These are phyloP conservation scores for Sebastes oblongus DNA, from an alignment of 2,797 vertebrate genomes.

Conservation along the genomic window DNA sequence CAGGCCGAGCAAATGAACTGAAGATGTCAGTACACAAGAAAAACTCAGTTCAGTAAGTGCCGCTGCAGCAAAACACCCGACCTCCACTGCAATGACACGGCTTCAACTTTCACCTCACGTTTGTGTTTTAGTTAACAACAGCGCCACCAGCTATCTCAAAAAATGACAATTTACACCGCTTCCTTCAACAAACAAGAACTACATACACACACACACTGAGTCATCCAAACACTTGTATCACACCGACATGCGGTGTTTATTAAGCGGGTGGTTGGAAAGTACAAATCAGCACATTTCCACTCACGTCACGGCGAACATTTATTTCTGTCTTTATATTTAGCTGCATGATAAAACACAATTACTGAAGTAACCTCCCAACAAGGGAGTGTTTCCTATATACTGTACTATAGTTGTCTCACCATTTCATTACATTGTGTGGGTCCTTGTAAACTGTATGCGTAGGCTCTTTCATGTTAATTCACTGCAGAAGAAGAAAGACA, in stretches of 20 bases:
- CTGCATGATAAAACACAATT: slow-evolving; percentile 42
- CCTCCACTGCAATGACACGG: neutral
- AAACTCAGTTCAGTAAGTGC: neutral
- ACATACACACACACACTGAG: neutral
- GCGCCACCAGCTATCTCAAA: neutral
- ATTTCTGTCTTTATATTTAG: slow-evolving; percentile 28
- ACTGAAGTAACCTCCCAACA: slow-evolving; percentile 16
- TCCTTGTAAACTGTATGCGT: slow-evolving; percentile 16
- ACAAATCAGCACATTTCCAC: slow-evolving; percentile 43
- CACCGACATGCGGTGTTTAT: neutral
- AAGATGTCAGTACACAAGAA: neutral
- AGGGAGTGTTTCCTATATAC: slow-evolving; percentile 22
- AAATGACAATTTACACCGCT: neutral
- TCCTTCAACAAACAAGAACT: neutral
- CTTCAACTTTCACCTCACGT: neutral
- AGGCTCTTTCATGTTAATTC: slow-evolving; percentile 32
- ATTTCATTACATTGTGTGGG: slow-evolving; percentile 46
- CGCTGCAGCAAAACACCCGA: neutral
- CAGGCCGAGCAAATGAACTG: neutral
- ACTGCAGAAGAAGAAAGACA: slow-evolving; percentile 5
- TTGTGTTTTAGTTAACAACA: neutral
- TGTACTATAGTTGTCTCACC: slow-evolving; percentile 17
- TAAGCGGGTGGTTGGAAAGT: slow-evolving; percentile 17
- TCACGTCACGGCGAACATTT: slow-evolving; percentile 18
- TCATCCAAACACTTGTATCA: neutral